Evolutionary conservation across 2,888 invertebrate genomes (phyloP), one percentile per base, ranked within the genome.

Genomic region (Dendrolimus pini): DNA sequence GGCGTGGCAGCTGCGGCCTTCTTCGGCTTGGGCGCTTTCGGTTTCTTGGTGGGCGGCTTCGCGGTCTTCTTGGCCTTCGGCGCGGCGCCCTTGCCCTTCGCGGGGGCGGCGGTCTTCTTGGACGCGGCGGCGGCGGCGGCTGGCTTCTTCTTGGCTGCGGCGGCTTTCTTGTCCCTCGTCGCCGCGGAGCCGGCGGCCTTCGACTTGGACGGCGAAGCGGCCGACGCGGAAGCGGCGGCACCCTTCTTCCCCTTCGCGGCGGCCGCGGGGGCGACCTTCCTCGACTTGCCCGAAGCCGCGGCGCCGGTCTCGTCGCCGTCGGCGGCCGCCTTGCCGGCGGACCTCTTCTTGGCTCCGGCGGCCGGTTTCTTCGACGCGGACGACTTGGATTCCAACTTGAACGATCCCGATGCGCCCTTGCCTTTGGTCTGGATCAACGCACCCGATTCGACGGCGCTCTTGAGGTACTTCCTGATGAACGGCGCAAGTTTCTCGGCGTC

Each of bases 401-500:
- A 77, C 7, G 70, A 65, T n/a, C 92, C 92, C 13, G 89, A 82
- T 0, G 91, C 92, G 1, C 92, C 92, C 70, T 88, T 91, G 52
- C 92, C 92, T 66, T 91, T 92, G n/a, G 91, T 91, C 71, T 92
- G 92, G 41, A 92, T 81, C 53, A 93, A 69, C n/a, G 77, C 74
- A 7, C 92, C 92, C 54, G 84, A 82, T 1, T 78, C 82, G n/a
- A 94, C 92, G 13, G 92, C 92, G 12, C 80, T 72, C 72, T 92
- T 93, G 61, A 67, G 59, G 55, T 91, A 93, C 61, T 92, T 92
- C 63, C 91, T 92, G 66, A 94, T 93, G 77, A 91, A 93, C 1
- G 89, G 89, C 1, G 92, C 85, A 55, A 92, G 71, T 67, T 93
- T 93, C 60, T 92, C 92, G 1, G 88, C 84, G 70, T 93, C 93